A percentile compares a stretch with the other conserved stretches of the same genome.
Conservation (phyloP, 2,888 invertebrate genomes). For the Idaea dimidiata region DNA sequence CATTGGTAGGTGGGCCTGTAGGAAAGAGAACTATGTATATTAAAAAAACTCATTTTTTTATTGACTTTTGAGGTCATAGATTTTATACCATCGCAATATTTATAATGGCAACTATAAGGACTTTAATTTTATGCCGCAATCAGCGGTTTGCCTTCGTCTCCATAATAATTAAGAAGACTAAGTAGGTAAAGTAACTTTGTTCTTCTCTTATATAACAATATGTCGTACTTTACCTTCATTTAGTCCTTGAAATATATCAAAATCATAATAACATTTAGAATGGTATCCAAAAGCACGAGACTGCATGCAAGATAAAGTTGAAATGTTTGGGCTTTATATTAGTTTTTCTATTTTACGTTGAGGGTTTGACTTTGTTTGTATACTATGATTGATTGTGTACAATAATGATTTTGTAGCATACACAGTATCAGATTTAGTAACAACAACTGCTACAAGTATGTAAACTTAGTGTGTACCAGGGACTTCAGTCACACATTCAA, state of each 20-base stretch:
- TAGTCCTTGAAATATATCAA: background rate
- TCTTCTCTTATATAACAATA: background rate
- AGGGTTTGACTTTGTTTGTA: too few species aligned
- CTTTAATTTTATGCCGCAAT: background rate
- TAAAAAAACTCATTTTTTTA: background rate
- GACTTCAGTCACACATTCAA: too few species aligned
- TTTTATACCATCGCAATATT: background rate
- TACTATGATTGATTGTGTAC: too few species aligned
- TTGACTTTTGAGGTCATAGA: background rate
- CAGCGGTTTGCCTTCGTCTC: too few species aligned
- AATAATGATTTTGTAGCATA: too few species aligned
- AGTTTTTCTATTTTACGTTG: too few species aligned
- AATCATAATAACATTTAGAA: background rate
- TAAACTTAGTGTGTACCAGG: too few species aligned
- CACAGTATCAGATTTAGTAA: too few species aligned
- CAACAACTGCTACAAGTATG: too few species aligned
- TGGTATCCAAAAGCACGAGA: background rate
- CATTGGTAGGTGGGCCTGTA: slow-evolving; percentile 78
- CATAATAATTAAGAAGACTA: too few species aligned
- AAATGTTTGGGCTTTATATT: too few species aligned
- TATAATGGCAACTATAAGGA: background rate
- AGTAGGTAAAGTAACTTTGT: background rate
- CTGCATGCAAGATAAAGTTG: background rate
- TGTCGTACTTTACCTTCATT: background rate
- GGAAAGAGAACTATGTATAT: background rate